Conservation (phyloP, 2,888 invertebrate genomes). For the Polyploca ridens region DNA sequence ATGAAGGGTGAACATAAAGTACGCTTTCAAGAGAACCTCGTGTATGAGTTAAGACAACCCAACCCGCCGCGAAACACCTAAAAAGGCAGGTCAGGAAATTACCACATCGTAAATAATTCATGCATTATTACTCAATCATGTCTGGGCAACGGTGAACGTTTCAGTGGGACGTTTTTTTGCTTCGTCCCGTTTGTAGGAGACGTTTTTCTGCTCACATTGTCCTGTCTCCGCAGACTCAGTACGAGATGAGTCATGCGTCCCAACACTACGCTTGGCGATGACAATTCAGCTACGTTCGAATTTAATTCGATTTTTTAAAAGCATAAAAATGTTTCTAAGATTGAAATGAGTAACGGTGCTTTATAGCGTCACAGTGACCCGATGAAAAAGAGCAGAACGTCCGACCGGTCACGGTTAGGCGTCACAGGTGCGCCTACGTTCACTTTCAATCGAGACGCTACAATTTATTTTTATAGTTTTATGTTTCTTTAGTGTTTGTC, state of each 20-base stretch:
- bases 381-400: slow-evolving; percentile 61
- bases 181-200: slow-evolving; percentile 48
- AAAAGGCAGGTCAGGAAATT: slow-evolving; percentile 69
- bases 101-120: slow-evolving; percentile 82
- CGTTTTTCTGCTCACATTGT: slow-evolving; percentile 69
- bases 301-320: slow-evolving; percentile 37
- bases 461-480: slow-evolving; percentile 60
- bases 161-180: slow-evolving; percentile 52
- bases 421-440: slow-evolving; percentile 76
- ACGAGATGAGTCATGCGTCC: slow-evolving; percentile 37
- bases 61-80: slow-evolving; percentile 55
- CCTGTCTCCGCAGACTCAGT: slow-evolving; percentile 52
- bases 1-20: slow-evolving; percentile 46
- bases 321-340: slow-evolving; percentile 20
- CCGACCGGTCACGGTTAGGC: slow-evolving; percentile 63
- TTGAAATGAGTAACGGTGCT: slow-evolving; percentile 63
- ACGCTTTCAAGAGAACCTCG: slow-evolving; percentile 38
- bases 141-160: slow-evolving; percentile 67
- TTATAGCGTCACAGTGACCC: slow-evolving; percentile 68
- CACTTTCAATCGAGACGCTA: slow-evolving; percentile 73
- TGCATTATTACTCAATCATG: slow-evolving; percentile 80
- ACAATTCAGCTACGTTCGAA: slow-evolving; percentile 35
- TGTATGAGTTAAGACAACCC: slow-evolving; percentile 41
- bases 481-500: slow-evolving; percentile 25
- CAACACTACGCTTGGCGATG: slow-evolving; percentile 23